phyloP scores from a whole-genome alignment of 2,888 invertebrate genomes.

The Rhorus exstirpatorius region DNA sequence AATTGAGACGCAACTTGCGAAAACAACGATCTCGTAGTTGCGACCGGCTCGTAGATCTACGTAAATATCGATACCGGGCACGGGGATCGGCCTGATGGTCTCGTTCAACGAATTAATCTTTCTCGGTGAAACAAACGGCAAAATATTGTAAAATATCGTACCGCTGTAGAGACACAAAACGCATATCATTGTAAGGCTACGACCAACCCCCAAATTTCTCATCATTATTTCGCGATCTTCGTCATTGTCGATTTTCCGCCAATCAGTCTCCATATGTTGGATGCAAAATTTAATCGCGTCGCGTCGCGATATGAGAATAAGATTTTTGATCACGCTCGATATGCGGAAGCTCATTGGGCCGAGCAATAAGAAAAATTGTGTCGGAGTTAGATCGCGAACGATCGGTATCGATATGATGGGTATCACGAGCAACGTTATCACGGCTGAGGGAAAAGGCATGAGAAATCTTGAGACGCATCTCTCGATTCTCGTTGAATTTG shows the following conservation, averaged over 20 bases:
- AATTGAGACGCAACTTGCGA: slow-evolving; percentile 61
- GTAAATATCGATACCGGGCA: too few species aligned
- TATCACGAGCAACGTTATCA: slow-evolving; percentile 38
- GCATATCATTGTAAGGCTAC: slow-evolving; percentile 65
- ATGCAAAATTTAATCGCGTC: slow-evolving; percentile 65
- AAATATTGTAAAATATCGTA: slow-evolving; percentile 56
- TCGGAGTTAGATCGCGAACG: slow-evolving; percentile 32
- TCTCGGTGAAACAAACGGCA: slow-evolving; percentile 66
- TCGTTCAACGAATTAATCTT: slow-evolving; percentile 56
- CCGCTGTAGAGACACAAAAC: slow-evolving; percentile 68
- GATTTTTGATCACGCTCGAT: slow-evolving; percentile 57
- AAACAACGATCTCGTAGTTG: slow-evolving; percentile 73
- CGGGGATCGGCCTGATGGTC: slow-evolving; percentile 63
- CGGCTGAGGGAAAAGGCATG: slow-evolving; percentile 32
- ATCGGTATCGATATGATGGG: slow-evolving; percentile 40
- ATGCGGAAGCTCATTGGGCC: slow-evolving; percentile 60
- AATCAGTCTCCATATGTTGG: slow-evolving; percentile 72
- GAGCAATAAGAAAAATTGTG: slow-evolving; percentile 44
- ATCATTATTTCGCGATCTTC: slow-evolving; percentile 52
- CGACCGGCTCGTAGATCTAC: slow-evolving; percentile 68
- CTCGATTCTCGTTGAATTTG: slow-evolving; percentile 34
- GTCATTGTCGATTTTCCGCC: slow-evolving; percentile 61
- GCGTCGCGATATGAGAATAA: slow-evolving; percentile 51
- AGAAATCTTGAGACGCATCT: slow-evolving; percentile 36
- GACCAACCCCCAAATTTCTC: slow-evolving; percentile 67